Conservation (phyloP, 2,888 invertebrate species). For the Baronia brevicornis region DNA sequence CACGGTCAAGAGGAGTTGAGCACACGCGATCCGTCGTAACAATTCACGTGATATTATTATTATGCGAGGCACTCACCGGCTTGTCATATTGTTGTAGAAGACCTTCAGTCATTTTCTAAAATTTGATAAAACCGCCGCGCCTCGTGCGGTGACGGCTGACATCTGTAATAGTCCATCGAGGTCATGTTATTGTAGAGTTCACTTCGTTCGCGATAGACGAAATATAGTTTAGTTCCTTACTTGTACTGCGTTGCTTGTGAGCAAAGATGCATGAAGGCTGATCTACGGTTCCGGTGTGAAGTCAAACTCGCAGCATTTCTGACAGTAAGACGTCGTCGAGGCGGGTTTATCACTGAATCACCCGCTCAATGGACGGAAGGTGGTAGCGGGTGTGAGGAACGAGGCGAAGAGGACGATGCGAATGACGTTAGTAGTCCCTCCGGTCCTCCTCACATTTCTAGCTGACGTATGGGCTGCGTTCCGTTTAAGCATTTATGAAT, state of each 20-base stretch:
- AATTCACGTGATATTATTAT: slow-evolving; percentile 13
- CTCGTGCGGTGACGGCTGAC: slow-evolving; percentile 67
- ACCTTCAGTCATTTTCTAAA: slow-evolving; percentile 73
- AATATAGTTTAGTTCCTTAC: slow-evolving; percentile 34
- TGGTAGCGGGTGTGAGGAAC: slow-evolving; percentile 22
- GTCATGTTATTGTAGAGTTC: slow-evolving; percentile 45
- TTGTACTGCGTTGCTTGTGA: slow-evolving; percentile 53
- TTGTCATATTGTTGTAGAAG: slow-evolving; percentile 55
- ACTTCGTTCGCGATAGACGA: slow-evolving; percentile 16
- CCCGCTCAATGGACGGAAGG: slow-evolving; percentile 27
- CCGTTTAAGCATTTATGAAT: no score
- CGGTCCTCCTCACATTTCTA: slow-evolving; percentile 17
- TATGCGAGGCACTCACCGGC: slow-evolving; percentile 56
- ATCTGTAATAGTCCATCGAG: slow-evolving; percentile 66
- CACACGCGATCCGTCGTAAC: slow-evolving; percentile 15
- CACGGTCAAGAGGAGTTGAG: slow-evolving; percentile 21
- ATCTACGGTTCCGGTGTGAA: slow-evolving; percentile 42
- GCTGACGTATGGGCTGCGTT: slow-evolving; percentile 16
- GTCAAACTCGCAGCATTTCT: slow-evolving; percentile 52
- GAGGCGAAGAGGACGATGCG: slow-evolving; percentile 16
- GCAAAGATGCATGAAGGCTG: slow-evolving; percentile 64
- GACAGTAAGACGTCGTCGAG: slow-evolving; percentile 49
- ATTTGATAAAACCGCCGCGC: slow-evolving; percentile 71
- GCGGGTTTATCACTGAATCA: slow-evolving; percentile 60
- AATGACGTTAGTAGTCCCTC: slow-evolving; percentile 17